Base-by-base conservation (phyloP, 2,113 vertebrate genomes). In the Semicossyphus pulcher region DNA sequence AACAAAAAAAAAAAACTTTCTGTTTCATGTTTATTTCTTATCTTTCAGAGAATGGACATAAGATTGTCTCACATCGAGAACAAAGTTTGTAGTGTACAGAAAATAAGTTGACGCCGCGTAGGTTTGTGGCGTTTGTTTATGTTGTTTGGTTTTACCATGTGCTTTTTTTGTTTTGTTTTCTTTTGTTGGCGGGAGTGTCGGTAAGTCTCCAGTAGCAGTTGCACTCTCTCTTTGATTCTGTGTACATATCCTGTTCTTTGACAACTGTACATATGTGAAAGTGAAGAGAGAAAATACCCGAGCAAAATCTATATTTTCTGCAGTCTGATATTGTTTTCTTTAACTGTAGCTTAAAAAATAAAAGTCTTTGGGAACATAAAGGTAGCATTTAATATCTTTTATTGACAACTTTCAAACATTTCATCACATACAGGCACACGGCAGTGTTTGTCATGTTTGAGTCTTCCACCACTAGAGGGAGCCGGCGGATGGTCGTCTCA, bases 291-390 rank as follows among this genome's bases (percentile, higher is more conserved):
- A 86, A 86, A 87, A 89, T 91, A 91, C 91, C 89, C 90, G 89
- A 92, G 89, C 91, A 93, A 93, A 94, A 88, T 92, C 89, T 94
- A 94, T 95, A 94, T 95, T 94, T 95, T 95, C 93, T 90, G 93
- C 92, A 91, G 93, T 91, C 90, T 85, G 86, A 92, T 92, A 91
- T 92, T 91, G 88, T 93, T 94, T 94, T 94, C 92, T 93, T 94
- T 93, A 93, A 93, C 80, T 89, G 91, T 94, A 94, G 93, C 91
- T 92, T 90, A 86, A 92, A 79, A 93, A 93, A 94, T 93, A 92
- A 94, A 94, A 85, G 80, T 89, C 86, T 92, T 92, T 92, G 91
- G 88, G 85, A 91, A 84, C 71, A 68, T 86, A 75, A 72, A 18
- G 4, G n/a, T 62, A 2, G 14, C 37, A 41, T 60, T 47, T 25